A percentile compares a stretch with the other conserved stretches of the same genome.
Conservation (phyloP, 2,797 vertebrate species). For the Chrosomus eos region DNA sequence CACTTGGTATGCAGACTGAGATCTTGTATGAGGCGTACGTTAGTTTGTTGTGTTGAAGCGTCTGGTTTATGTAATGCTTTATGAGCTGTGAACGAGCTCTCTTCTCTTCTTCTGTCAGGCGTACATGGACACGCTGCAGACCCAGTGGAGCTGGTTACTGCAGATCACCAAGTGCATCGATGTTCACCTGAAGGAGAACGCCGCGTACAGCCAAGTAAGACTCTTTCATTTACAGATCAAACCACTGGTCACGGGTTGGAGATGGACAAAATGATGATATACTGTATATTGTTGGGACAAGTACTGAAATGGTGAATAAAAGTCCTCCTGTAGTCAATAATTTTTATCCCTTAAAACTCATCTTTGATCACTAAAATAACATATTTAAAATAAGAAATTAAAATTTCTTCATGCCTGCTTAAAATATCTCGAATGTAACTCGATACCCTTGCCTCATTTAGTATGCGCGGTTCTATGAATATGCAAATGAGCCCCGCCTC, state of each 20-base stretch:
- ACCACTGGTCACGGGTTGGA: too few relatives aligned
- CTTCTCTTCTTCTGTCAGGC: slow-evolving; percentile 77
- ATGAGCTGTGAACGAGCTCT: neutral
- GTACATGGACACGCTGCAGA: slow-evolving; percentile 96
- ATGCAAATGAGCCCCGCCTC: too few relatives aligned
- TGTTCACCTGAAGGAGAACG: slow-evolving; percentile 92
- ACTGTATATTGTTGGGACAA: neutral
- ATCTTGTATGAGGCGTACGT: neutral
- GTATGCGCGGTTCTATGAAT: too few relatives aligned
- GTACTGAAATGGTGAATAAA: neutral
- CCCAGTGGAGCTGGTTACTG: slow-evolving; percentile 98
- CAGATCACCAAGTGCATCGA: slow-evolving; percentile 97
- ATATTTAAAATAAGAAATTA: too few relatives aligned
- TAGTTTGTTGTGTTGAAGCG: neutral
- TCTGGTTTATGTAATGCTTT: neutral
- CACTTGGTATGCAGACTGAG: neutral
- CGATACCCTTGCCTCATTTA: too few relatives aligned
- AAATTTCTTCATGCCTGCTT: too few relatives aligned
- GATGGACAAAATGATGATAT: too few relatives aligned
- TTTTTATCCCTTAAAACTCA: too few relatives aligned
- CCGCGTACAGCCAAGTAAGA: slow-evolving; percentile 90
- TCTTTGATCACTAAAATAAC: too few relatives aligned
- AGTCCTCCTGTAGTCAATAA: too few relatives aligned
- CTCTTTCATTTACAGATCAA: too few relatives aligned
- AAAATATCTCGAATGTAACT: too few relatives aligned